Evolutionary conservation across 2,797 vertebrate species (phyloP), one percentile per base, ranked within the genome.

Genomic region (Microhierax caerulescens): DNA sequence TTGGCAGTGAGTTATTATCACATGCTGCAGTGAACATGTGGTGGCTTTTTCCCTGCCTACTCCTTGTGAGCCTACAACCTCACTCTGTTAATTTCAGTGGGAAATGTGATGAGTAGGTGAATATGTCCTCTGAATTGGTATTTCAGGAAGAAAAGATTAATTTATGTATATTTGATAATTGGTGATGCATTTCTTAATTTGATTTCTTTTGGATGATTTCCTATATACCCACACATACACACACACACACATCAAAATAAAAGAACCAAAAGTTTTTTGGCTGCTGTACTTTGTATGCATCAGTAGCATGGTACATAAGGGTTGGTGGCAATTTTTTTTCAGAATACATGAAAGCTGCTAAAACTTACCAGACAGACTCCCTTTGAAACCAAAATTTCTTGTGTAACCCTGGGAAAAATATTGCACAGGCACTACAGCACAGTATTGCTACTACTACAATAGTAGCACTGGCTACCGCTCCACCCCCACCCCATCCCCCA

Each of bases 21-120:
- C 91, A 96, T 95, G 96, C 68, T 75, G 56, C 64, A 85, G 34
- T 2, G 25, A 96, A 74, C 95, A 97, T 94, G 90, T 85, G 91
- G 87, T 96, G 94, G 48, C 84, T 96, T 97, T 95, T 96, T 91
- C 48, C 81, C 93, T 90, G 94, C 96, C 96, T 88, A 96, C 96
- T 95, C 77, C 45, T 72, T 2, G 8, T 2, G 0, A 82, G 94
- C 78, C 72, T 14, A 72, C 47, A 8, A 90, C 78, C 41, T 94
- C 47, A 37, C 70, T 92, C 88, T 91, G 92, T 60, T 95, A 70
- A 89, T 93, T 89, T 88, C 87, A 78, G 93, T 84, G 93, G 78
- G 93, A 94, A 93, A 88, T 90, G 94, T 95, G 94, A 85, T 95
- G 85, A 85, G 95, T 95, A 96, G 96, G 91, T 93, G 96, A 95